Evolutionary conservation across 2,888 invertebrate species (phyloP).

Genomic region (Eudasyphora cyanicolor): DNA sequence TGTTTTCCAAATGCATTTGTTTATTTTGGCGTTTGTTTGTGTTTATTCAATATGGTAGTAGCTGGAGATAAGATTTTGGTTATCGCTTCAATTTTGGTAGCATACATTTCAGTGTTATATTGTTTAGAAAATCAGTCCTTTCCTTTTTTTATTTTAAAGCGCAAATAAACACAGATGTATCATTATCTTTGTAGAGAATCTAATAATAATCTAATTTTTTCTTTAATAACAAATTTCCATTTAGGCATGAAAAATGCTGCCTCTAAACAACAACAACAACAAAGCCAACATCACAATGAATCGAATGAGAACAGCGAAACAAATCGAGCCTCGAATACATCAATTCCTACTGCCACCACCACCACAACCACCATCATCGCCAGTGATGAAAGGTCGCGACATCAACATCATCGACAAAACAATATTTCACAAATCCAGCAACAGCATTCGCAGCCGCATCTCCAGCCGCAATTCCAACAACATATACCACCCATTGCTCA

Average conservation of each 20-base stretch:
- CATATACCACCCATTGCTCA: slow-evolving; percentile 10
- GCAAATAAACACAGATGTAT: neutral
- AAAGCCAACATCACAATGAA: slow-evolving; percentile 46
- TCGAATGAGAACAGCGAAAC: slow-evolving; percentile 33
- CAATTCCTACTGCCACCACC: neutral
- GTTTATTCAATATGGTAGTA: too few relatives aligned
- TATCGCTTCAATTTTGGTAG: too few relatives aligned
- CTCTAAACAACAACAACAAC: too few relatives aligned
- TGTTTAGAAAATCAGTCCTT: too few relatives aligned
- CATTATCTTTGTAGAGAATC: neutral
- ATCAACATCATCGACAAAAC: slow-evolving; percentile 59
- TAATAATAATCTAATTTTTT: neutral
- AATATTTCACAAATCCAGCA: slow-evolving; percentile 57
- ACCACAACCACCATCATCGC: slow-evolving; percentile 12
- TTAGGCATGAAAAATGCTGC: slow-evolving; percentile 71
- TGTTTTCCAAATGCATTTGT: too few relatives aligned
- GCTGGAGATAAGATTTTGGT: too few relatives aligned
- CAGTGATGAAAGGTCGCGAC: slow-evolving; percentile 60
- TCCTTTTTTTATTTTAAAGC: neutral
- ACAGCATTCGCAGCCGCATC: slow-evolving; percentile 59
- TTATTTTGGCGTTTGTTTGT: too few relatives aligned
- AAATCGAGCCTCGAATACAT: neutral
- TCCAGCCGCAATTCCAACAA: slow-evolving; percentile 37
- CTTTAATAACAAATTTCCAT: too few relatives aligned
- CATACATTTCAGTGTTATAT: too few relatives aligned